Evolutionary conservation across 2,113 vertebrate genomes (phyloP).

Genomic region (Neomonachus schauinslandi): DNA sequence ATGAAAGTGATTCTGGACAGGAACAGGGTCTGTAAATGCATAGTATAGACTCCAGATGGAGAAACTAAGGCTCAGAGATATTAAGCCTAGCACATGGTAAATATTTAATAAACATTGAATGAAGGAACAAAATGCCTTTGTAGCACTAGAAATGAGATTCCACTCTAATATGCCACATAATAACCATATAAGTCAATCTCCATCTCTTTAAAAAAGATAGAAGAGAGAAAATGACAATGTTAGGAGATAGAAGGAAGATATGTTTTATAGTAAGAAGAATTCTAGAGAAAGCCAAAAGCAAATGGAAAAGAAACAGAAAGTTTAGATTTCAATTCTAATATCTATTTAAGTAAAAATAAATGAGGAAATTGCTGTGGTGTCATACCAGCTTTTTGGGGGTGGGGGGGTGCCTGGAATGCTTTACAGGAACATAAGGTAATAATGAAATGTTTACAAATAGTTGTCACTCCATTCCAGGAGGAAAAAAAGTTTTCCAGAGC

Average conservation of each 20-base stretch:
- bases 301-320: slow-evolving; percentile 10
- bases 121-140: background rate
- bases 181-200: background rate
- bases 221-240: background rate
- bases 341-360: background rate
- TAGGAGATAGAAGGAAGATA: background rate
- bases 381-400: background rate
- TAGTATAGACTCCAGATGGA: background rate
- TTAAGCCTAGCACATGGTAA: background rate
- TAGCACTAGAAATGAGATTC: background rate
- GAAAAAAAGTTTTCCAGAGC: background rate
- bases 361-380: background rate
- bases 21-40: background rate
- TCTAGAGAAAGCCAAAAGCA: background rate
- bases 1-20: background rate
- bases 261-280: background rate
- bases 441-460: background rate
- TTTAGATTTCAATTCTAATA: slow-evolving; percentile 5
- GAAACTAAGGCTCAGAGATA: background rate
- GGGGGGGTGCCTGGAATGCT: background rate
- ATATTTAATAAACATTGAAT: background rate
- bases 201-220: background rate
- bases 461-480: background rate
- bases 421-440: background rate
- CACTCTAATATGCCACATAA: background rate